Conservation (phyloP, 2,888 invertebrate genomes). For the Aspidiotus destructor region DNA sequence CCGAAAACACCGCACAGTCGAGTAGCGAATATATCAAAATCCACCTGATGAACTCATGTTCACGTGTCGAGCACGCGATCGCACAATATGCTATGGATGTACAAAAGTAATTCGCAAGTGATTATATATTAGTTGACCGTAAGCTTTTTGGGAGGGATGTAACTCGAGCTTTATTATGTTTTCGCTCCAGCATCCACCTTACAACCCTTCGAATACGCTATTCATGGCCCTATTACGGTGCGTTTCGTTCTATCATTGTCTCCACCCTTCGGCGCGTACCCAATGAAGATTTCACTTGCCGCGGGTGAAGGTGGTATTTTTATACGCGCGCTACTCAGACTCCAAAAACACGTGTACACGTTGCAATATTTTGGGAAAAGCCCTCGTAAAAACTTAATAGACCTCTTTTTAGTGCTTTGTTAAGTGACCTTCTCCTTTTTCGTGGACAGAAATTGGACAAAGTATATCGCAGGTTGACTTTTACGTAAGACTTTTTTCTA, state of each 20-base stretch:
- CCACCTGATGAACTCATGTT: neutral
- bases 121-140: constrained; percentile 25
- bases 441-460: too few species aligned
- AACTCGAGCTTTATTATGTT: constrained; percentile 21
- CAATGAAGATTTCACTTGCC: constrained; percentile 23
- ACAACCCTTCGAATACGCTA: constrained; percentile 16
- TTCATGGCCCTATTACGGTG: constrained; percentile 19
- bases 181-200: constrained; percentile 24
- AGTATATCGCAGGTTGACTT: too few species aligned
- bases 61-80: neutral
- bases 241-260: constrained; percentile 14
- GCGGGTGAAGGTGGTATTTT: neutral
- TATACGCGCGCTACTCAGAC: neutral
- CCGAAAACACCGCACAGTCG: neutral
- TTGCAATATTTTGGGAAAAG: too few species aligned
- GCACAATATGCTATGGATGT: constrained; percentile 18
- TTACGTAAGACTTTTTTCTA: too few species aligned
- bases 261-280: constrained; percentile 18
- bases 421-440: too few species aligned
- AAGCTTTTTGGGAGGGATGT: constrained; percentile 23
- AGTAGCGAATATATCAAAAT: neutral
- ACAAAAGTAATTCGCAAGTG: constrained; percentile 26
- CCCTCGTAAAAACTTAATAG: too few species aligned
- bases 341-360: too few species aligned
- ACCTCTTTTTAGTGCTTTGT: too few species aligned